phyloP scores from a whole-genome alignment of 2,888 invertebrate species.

The Priocnemis perturbator region DNA sequence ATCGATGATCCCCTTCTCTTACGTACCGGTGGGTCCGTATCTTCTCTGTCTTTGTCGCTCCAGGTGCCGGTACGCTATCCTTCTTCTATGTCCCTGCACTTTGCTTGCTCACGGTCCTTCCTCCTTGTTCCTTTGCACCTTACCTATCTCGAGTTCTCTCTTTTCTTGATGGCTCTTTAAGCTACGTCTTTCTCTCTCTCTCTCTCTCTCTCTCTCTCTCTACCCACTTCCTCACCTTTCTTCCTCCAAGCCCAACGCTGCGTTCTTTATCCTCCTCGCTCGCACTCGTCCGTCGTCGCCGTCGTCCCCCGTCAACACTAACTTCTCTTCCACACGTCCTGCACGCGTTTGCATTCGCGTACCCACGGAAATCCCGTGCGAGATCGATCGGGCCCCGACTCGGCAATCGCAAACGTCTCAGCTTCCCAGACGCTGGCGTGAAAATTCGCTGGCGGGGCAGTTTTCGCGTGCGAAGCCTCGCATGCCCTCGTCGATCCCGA shows the following conservation, averaged over 20 bases:
- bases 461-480: background rate
- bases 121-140: conserved; percentile 36
- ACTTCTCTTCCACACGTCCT: too few species aligned
- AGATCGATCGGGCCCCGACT: too few species aligned
- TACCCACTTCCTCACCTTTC: background rate
- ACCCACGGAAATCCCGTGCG: too few species aligned
- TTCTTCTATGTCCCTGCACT: conserved; percentile 13
- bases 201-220: conserved; percentile 2
- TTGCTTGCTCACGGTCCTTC: conserved; percentile 10
- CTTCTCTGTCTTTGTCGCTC: background rate
- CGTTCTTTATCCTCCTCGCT: too few species aligned
- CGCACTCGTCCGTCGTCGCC: too few species aligned
- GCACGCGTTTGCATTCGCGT: too few species aligned
- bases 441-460: too few species aligned
- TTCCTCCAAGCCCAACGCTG: too few species aligned
- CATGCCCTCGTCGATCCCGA: background rate
- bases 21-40: background rate
- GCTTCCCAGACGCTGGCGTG: too few species aligned
- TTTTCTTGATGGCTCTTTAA: conserved; percentile 7
- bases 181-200: conserved; percentile 19
- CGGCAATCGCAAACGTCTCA: too few species aligned
- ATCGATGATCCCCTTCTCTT: conserved; percentile 24
- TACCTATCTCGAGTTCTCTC: conserved; percentile 2
- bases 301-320: too few species aligned
- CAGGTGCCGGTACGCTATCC: background rate